Conservation (phyloP, 2,888 invertebrate species). For the Drosophila sordidapex region DNA sequence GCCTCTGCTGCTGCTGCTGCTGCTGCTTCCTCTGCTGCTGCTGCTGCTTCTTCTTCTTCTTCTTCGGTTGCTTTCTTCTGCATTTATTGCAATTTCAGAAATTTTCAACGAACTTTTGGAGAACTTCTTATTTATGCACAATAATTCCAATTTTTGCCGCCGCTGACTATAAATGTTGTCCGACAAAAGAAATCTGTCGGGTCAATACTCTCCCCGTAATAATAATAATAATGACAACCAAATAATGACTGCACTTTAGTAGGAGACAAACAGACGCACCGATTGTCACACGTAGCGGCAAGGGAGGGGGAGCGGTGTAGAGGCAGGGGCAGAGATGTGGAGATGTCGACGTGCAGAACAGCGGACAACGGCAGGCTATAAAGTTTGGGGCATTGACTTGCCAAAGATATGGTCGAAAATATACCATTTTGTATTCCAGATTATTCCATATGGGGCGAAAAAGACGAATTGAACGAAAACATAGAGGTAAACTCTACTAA, state of each 20-base stretch:
- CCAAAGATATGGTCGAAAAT: slow-evolving; percentile 12
- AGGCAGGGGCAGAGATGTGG: neutral
- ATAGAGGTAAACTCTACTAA: neutral
- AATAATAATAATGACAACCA: slow-evolving; percentile 44
- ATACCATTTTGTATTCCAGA: neutral
- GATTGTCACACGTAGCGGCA: slow-evolving; percentile 1
- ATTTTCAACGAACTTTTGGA: slow-evolving; percentile 52
- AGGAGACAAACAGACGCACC: slow-evolving; percentile 13
- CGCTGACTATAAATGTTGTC: slow-evolving; percentile 46
- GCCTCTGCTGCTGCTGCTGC: slow-evolving; percentile 5
- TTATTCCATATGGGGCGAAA: neutral
- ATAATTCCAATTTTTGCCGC: slow-evolving; percentile 49
- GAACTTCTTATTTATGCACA: slow-evolving; percentile 65
- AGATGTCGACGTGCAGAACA: slow-evolving; percentile 1
- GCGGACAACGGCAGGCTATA: slow-evolving; percentile 21
- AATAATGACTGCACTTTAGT: slow-evolving; percentile 45
- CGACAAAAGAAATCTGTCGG: slow-evolving; percentile 60
- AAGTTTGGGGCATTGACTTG: slow-evolving; percentile 44
- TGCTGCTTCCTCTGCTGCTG: slow-evolving; percentile 15
- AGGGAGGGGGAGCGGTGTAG: neutral
- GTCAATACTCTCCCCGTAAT: slow-evolving; percentile 59
- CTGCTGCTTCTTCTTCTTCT: slow-evolving; percentile 20
- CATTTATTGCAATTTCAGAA: slow-evolving; percentile 55
- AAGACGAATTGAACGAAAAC: neutral
- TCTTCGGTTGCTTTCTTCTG: slow-evolving; percentile 33